These are phyloP conservation scores for Anomalospiza imberbis DNA, from an alignment of 2,797 vertebrate species.

Conservation along the genomic window DNA sequence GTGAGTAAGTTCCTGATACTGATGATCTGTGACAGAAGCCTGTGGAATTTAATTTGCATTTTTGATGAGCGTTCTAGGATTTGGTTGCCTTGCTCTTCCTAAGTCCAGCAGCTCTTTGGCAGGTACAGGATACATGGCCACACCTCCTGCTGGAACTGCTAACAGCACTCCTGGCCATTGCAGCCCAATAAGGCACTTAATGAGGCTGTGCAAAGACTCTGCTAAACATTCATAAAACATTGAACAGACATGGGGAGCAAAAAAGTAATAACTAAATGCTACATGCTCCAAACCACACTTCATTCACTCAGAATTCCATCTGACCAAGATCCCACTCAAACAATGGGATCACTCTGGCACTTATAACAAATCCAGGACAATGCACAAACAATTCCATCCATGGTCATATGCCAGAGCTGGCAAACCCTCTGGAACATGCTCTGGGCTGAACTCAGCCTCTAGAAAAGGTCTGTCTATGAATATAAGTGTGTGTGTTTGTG, in stretches of 20 bases:
- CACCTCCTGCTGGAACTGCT: neutral
- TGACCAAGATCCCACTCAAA: neutral
- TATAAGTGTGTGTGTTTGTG: rapidly evolving
- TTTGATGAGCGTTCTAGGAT: neutral
- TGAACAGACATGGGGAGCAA: neutral
- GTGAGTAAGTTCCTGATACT: neutral
- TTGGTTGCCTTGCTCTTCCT: neutral
- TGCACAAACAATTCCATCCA: neutral
- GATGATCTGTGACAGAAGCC: neutral
- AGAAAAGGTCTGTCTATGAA: neutral
- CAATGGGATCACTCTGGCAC: neutral
- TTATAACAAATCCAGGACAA: neutral
- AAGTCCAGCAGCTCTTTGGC: neutral
- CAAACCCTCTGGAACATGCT: neutral
- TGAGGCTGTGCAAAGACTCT: neutral
- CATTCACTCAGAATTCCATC: neutral
- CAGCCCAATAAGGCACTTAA: neutral
- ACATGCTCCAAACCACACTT: neutral
- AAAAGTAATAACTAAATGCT: neutral
- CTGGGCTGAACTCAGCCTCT: neutral
- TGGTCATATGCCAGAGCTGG: neutral
- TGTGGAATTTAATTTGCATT: neutral
- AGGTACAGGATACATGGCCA: neutral
- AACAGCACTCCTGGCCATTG: neutral
- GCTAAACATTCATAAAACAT: neutral